Evolutionary conservation across 2,888 invertebrate genomes (phyloP).

Genomic region (Carterocephalus palaemon): DNA sequence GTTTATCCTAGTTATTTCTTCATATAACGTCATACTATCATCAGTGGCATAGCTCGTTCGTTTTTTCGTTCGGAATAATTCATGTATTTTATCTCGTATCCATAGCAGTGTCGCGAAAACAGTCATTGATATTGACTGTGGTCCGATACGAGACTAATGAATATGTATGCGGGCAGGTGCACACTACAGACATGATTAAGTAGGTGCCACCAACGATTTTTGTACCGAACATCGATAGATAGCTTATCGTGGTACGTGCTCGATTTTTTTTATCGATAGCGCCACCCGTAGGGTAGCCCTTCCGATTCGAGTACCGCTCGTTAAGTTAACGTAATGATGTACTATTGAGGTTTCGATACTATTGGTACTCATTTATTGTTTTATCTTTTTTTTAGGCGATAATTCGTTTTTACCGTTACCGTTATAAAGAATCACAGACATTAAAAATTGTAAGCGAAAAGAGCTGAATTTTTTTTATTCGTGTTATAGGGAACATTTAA

Average conservation of each 20-base stretch:
- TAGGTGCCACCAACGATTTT: slow-evolving; percentile 71
- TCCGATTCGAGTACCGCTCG: slow-evolving; percentile 17
- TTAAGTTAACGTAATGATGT: slow-evolving; percentile 8
- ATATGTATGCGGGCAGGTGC: slow-evolving; percentile 76
- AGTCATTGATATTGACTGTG: slow-evolving; percentile 64
- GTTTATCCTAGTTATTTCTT: slow-evolving; percentile 18
- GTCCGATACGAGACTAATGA: slow-evolving; percentile 64
- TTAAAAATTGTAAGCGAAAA: too few relatives aligned
- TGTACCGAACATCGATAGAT: slow-evolving; percentile 57
- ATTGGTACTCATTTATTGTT: too few relatives aligned
- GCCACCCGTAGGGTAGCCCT: slow-evolving; percentile 18
- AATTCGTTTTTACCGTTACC: too few relatives aligned
- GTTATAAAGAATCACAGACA: too few relatives aligned
- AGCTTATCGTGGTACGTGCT: slow-evolving; percentile 48
- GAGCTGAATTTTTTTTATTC: too few relatives aligned
- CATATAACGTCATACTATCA: slow-evolving; percentile 23
- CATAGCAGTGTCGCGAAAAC: slow-evolving; percentile 51
- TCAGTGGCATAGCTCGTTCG: slow-evolving; percentile 15
- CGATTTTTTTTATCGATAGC: slow-evolving; percentile 47
- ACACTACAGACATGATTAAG: slow-evolving; percentile 62
- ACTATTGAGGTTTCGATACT: slow-evolving; percentile 2
- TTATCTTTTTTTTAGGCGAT: too few relatives aligned
- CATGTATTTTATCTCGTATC: slow-evolving; percentile 29
- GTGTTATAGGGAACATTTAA: too few relatives aligned
- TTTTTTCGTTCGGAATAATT: slow-evolving; percentile 25